Percentiles rank a stretch among this genome's conserved stretches.
phyloP scores from a whole-genome alignment of 2,888 invertebrate genomes.

The Xanthia icteritia region DNA sequence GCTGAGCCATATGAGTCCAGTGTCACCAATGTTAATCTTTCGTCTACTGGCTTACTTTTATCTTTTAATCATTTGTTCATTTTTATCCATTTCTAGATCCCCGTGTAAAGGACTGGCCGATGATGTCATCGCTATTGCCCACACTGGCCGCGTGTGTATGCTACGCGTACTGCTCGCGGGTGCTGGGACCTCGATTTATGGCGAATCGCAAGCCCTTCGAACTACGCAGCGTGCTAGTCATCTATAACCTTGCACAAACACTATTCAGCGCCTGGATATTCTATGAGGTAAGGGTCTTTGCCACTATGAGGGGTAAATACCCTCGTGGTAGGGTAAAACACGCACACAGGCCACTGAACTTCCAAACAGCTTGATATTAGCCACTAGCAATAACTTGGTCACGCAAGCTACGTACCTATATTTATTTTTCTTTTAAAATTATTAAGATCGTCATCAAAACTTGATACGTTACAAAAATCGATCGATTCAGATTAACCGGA shows the following conservation, averaged over 20 bases:
- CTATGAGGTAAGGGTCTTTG: conserved; percentile 93
- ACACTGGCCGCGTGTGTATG: conserved; percentile 95
- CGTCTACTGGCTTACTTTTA: background rate
- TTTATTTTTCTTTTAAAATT: conserved; percentile 7
- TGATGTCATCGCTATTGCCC: conserved; percentile 97
- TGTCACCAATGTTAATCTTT: conserved; percentile 3
- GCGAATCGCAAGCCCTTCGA: conserved; percentile 97
- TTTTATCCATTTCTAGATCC: conserved; percentile 92
- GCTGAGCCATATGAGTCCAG: background rate
- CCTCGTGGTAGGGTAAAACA: conserved; percentile 31
- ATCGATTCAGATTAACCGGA: background rate
- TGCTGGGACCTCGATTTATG: conserved; percentile 96
- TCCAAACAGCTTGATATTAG: conserved; percentile 30
- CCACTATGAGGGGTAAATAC: conserved; percentile 34
- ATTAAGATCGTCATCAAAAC: conserved; percentile 20
- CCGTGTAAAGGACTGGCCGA: conserved; percentile 96
- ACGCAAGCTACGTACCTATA: conserved; percentile 39
- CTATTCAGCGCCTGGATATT: conserved; percentile 97
- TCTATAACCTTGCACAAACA: conserved; percentile 97
- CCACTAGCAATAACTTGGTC: conserved; percentile 38
- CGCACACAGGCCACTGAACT: conserved; percentile 60
- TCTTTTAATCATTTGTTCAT: conserved; percentile 10
- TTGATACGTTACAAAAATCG: conserved; percentile 2
- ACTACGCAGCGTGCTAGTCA: conserved; percentile 94
- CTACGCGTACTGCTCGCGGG: conserved; percentile 96